These are phyloP conservation scores for Pardalotus punctatus DNA, from an alignment of 2,113 vertebrate genomes.

Conservation along the genomic window DNA sequence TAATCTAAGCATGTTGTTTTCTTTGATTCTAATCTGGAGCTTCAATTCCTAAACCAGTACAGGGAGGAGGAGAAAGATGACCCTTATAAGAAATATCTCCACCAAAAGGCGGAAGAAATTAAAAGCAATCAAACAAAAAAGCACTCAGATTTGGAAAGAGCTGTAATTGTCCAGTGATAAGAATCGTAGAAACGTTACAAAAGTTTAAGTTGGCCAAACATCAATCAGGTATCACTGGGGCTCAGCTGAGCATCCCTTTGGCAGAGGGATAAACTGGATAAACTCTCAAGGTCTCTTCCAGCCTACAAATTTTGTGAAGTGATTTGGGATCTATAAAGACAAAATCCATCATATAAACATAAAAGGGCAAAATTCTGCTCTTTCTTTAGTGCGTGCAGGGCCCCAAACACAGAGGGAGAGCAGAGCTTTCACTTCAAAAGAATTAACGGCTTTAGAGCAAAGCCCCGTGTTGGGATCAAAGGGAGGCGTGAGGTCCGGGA, in stretches of 20 bases:
- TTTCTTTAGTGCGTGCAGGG: not conserved
- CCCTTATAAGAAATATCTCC: not conserved
- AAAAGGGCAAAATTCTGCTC: not conserved
- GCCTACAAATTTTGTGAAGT: conserved; percentile 1
- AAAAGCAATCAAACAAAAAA: not conserved
- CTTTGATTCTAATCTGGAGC: not conserved
- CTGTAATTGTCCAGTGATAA: not conserved
- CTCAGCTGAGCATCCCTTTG: not conserved
- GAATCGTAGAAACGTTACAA: not conserved
- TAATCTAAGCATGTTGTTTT: not conserved
- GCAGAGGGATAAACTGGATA: conserved; percentile 12
- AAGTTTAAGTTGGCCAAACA: not conserved
- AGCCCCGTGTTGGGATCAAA: not conserved
- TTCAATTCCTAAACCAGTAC: not conserved
- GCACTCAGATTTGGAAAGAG: not conserved
- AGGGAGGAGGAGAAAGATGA: not conserved
- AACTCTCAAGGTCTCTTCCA: conserved; percentile 16
- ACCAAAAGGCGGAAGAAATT: not conserved
- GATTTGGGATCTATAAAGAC: not conserved
- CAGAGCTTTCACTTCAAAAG: conserved; percentile 10
- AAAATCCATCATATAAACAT: conserved; percentile 12
- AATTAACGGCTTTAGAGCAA: not conserved
- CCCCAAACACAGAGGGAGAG: not conserved
- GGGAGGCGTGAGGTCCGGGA: not conserved
- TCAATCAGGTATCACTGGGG: not conserved